Base-by-base conservation (phyloP, 2,888 invertebrate genomes). In the Oligia latruncula region DNA sequence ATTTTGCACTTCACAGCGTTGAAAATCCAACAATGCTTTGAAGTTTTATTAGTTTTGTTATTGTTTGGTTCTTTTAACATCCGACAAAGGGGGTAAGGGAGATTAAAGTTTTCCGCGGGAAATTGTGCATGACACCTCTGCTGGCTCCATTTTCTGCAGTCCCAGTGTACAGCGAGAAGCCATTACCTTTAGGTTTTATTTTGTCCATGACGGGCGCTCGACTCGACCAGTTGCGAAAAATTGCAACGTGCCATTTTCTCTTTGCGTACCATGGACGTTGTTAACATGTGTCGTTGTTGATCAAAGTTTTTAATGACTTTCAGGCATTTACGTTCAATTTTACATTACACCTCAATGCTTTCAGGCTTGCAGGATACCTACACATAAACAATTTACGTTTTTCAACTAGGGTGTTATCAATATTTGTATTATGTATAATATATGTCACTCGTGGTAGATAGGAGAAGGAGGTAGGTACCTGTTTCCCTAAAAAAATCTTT, bases 151-250 rank as follows among this genome's bases (percentile, higher is more conserved):
- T 35, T 23, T 29, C 23, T 55, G 40, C 17, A 17, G 23, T 46
- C 4, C 6, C 4, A 35, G 29, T 80, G 29, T 60, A 49, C 55
- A 46, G 46, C 15, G 46, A 78, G 5, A 43, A n/a, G n/a, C 20
- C 43, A 52, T 77, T 64, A 35, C 4, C 13, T 66, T 35, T n/a
- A 11, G 35, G 2, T 68, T 78, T 68, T 49, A 40, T 78, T 79
- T 68, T 8, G 11, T 29, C 35, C 20, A 49, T 17, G 49, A 49
- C 9, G n/a, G 58, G 9, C 46, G 52, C 29, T 15, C 29, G 29
- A 29, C 9, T 65, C 35, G 20, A 46, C 20, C 6, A 49, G 29
- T 49, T 23, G 15, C 17, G 5, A 70, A 40, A 55, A 49, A n/a
- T 65, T 23, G 29, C 17, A 23, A 17, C 43, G 43, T 13, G 23